Conservation (phyloP, 2,113 vertebrate species). For the Periophthalmodon schlosseri region DNA sequence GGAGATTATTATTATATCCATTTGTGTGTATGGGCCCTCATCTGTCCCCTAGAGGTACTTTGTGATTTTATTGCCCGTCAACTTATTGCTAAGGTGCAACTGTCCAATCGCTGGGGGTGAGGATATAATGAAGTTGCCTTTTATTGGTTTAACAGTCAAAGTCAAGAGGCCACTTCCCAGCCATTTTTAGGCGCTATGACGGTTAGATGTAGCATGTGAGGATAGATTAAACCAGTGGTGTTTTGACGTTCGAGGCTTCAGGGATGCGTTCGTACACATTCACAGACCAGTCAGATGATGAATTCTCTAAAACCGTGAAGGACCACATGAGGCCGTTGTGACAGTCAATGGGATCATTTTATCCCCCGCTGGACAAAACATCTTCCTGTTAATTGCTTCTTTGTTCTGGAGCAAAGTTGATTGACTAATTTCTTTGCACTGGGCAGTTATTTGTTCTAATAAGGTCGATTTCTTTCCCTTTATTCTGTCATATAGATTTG, state of each 20-base stretch:
- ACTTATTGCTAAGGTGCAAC: slow-evolving; percentile 62
- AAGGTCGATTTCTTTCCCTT: neutral
- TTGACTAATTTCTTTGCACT: neutral
- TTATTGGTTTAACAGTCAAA: slow-evolving; percentile 67
- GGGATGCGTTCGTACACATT: slow-evolving; percentile 10
- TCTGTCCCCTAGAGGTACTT: slow-evolving; percentile 54
- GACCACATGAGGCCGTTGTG: neutral
- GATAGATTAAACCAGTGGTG: neutral
- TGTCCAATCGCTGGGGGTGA: slow-evolving; percentile 58
- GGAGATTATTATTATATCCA: slow-evolving; percentile 50
- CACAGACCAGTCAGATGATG: slow-evolving; percentile 9
- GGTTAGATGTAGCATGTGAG: slow-evolving; percentile 6
- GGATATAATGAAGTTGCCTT: slow-evolving; percentile 65
- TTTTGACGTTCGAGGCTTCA: slow-evolving; percentile 16
- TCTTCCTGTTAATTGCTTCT: neutral
- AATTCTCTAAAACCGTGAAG: neutral
- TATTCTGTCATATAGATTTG: neutral
- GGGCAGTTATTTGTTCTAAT: neutral
- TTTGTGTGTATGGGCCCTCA: slow-evolving; percentile 28
- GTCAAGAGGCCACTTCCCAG: slow-evolving; percentile 56
- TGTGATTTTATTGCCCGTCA: slow-evolving; percentile 61
- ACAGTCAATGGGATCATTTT: neutral
- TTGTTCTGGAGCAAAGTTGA: neutral
- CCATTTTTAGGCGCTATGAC: slow-evolving; percentile 29
- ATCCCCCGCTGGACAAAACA: neutral